A percentile compares a stretch with the other conserved stretches of the same genome.
Evolutionary conservation across 2,797 vertebrate genomes (phyloP).

Genomic region (Bovichtus diacanthus): DNA sequence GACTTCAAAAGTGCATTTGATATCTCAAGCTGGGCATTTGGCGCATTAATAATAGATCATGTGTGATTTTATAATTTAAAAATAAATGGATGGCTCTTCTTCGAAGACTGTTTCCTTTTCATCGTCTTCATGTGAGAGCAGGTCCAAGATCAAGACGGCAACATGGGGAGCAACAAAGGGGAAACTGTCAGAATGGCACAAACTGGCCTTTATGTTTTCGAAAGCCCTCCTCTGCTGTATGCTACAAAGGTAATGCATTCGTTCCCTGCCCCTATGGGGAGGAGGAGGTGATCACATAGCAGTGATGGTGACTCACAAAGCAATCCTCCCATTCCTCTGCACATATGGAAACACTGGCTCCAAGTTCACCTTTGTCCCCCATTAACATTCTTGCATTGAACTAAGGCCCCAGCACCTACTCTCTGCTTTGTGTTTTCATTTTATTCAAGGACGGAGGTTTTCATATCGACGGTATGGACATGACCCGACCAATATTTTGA

Average conservation of each 20-base stretch:
- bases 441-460: too few relatives aligned
- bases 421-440: neutral
- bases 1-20: constrained; percentile 82
- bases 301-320: constrained; percentile 13
- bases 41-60: constrained; percentile 79
- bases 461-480: too few relatives aligned
- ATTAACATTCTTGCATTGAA: neutral
- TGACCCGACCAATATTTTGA: neutral
- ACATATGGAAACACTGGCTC: neutral
- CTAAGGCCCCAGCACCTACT: neutral
- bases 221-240: constrained; percentile 4
- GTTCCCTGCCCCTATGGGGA: constrained; percentile 8
- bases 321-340: neutral
- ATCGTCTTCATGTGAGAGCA: constrained; percentile 45
- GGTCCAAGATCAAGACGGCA: constrained; percentile 20
- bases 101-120: constrained; percentile 51
- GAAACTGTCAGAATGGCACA: constrained; percentile 28
- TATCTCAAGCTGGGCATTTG: constrained; percentile 78
- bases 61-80: constrained; percentile 76
- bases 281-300: constrained; percentile 20
- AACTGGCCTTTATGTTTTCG: constrained; percentile 19
- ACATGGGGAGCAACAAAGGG: constrained; percentile 27
- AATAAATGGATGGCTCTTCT: constrained; percentile 63
- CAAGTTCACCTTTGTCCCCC: neutral
- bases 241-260: constrained; percentile 23